These are phyloP conservation scores for Chrosomus eos DNA, from an alignment of 2,797 vertebrate species.

Conservation along the genomic window DNA sequence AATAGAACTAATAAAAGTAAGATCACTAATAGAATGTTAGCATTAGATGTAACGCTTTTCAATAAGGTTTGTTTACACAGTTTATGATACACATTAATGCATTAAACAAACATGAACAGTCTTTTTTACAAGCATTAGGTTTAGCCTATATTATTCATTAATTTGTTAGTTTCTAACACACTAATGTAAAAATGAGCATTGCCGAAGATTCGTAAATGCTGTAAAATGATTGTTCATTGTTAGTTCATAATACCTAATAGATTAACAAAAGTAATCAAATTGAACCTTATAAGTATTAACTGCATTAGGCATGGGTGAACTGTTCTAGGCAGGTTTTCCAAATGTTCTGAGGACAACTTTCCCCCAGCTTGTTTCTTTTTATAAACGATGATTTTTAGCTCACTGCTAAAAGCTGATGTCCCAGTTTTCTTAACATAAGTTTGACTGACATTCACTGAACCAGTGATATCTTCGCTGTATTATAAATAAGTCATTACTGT, in stretches of 20 bases:
- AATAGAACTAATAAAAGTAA: background rate
- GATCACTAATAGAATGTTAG: background rate
- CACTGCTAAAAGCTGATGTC: constrained; percentile 14
- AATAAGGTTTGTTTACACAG: background rate
- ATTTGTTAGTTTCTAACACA: background rate
- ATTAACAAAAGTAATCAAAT: background rate
- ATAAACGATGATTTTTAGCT: constrained; percentile 25
- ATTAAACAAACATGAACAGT: background rate
- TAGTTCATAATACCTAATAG: background rate
- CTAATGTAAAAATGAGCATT: background rate
- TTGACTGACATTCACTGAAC: background rate
- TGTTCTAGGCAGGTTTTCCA: background rate
- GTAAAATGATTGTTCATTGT: background rate
- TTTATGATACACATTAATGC: no score
- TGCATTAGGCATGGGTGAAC: background rate
- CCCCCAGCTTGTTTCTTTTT: constrained; percentile 1
- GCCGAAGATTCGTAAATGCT: background rate
- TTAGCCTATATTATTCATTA: background rate
- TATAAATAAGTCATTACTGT: constrained; percentile 2
- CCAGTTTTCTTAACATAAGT: constrained; percentile 22
- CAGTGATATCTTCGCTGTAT: background rate
- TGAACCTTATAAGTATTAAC: background rate
- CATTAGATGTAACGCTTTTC: background rate
- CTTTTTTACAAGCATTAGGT: background rate
- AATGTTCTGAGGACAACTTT: background rate